Conservation (phyloP, 2,113 vertebrate species). For the Monopterus albus region DNA sequence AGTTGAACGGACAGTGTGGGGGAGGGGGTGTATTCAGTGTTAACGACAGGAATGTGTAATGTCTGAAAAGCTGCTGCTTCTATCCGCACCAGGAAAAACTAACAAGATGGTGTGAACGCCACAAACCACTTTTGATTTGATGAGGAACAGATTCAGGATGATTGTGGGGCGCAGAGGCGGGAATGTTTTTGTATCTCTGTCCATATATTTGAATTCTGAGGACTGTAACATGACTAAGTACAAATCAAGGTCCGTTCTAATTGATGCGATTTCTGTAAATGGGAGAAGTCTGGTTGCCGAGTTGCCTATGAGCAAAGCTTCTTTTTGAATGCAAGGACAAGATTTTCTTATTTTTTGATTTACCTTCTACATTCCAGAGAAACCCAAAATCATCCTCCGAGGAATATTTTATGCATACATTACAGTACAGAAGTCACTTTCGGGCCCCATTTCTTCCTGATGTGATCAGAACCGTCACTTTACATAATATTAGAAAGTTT, state of each 20-base stretch:
- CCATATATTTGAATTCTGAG: background rate
- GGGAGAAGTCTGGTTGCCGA: conserved; percentile 2
- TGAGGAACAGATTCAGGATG: background rate
- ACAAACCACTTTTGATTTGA: background rate
- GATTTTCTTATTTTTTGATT: background rate
- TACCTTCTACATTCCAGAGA: background rate
- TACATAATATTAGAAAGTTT: background rate
- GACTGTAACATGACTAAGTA: conserved; percentile 17
- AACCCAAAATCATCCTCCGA: background rate
- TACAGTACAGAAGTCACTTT: background rate
- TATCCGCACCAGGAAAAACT: background rate
- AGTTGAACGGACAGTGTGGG: no score
- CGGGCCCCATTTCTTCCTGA: background rate
- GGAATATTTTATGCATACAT: no score
- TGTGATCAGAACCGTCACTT: background rate
- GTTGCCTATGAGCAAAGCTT: background rate
- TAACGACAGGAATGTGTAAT: conserved; percentile 24
- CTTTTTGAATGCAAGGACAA: conserved; percentile 45
- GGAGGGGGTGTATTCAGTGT: background rate
- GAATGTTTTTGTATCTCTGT: conserved; percentile 14
- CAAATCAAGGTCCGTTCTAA: background rate
- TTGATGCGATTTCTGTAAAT: background rate
- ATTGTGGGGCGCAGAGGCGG: conserved; percentile 1
- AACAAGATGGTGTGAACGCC: no score
- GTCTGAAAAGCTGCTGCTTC: background rate